A percentile compares a stretch with the other conserved stretches of the same genome.
phyloP scores from a whole-genome alignment of 2,113 vertebrate genomes.

The Apistogramma diplotaenia region DNA sequence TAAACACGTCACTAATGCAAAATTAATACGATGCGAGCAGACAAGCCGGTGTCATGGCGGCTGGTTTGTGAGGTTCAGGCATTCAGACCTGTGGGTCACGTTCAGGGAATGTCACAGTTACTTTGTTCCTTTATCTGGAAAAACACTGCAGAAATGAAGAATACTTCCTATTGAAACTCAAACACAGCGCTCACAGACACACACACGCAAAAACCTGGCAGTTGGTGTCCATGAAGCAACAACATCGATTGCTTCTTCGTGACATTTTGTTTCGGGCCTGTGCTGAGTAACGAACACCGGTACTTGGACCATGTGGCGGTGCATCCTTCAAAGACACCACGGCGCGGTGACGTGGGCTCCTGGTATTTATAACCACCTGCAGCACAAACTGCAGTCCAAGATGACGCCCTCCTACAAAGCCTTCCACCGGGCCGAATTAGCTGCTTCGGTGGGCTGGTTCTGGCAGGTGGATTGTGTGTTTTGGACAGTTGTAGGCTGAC shows the following conservation, averaged over 20 bases:
- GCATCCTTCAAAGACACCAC: neutral
- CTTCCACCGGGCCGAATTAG: neutral
- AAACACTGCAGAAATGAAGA: neutral
- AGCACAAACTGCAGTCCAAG: neutral
- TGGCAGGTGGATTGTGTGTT: neutral
- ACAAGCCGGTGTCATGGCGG: no score
- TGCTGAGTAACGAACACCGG: neutral
- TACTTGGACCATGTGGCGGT: neutral
- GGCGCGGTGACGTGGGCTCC: neutral
- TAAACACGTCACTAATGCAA: no score
- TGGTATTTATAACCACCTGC: neutral
- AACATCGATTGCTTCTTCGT: neutral
- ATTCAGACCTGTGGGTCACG: neutral
- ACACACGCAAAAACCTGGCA: neutral
- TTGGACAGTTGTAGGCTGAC: neutral
- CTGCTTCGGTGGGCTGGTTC: neutral
- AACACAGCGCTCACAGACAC: neutral
- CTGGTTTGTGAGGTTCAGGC: neutral
- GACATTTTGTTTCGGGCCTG: neutral
- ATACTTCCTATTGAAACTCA: neutral
- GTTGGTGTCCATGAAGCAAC: neutral
- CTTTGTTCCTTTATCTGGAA: rapidly evolving
- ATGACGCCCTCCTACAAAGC: neutral
- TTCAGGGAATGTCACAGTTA: no score
- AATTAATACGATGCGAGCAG: no score